A percentile compares a stretch with the other conserved stretches of the same genome.
phyloP scores from a whole-genome alignment of 1,140 invertebrate genomes.

The Solen grandis region DNA sequence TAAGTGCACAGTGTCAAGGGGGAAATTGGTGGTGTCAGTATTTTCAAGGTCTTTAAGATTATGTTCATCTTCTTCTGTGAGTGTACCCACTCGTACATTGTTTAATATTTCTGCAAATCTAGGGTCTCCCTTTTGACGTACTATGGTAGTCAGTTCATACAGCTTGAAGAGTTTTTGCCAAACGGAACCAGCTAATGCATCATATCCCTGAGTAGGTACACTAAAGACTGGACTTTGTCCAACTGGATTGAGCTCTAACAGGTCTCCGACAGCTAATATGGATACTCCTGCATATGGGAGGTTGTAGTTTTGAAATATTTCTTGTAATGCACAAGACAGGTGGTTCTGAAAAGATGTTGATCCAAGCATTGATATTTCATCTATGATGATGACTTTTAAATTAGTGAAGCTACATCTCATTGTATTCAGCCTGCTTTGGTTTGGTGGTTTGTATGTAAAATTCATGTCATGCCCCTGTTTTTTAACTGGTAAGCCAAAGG shows the following conservation, averaged over 20 bases:
- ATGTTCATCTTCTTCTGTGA: conserved; percentile 37
- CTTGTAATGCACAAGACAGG: not conserved
- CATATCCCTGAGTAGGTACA: conserved; percentile 26
- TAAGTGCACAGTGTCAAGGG: conserved; percentile 34
- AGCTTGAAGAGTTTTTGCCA: conserved; percentile 45
- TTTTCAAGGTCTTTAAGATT: conserved; percentile 40
- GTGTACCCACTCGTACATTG: conserved; percentile 36
- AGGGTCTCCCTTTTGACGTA: conserved; percentile 55
- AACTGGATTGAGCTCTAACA: not conserved
- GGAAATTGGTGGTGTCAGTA: conserved; percentile 39
- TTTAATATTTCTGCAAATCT: conserved; percentile 40
- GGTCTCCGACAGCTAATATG: not conserved
- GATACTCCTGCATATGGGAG: not conserved
- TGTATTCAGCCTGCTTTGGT: not conserved
- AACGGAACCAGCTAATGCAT: conserved; percentile 23
- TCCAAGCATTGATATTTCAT: not conserved
- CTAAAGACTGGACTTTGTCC: conserved; percentile 26
- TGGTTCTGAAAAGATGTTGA: not conserved
- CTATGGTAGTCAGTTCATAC: conserved; percentile 45
- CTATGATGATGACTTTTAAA: not conserved
- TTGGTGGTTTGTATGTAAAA: conserved; percentile 9
- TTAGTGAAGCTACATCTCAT: not conserved
- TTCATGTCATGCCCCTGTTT: conserved; percentile 14
- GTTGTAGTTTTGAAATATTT: conserved; percentile 6
- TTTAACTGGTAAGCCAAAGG: conserved; percentile 34